phyloP scores from a whole-genome alignment of 2,888 invertebrate species.

The Byasa hedistus region DNA sequence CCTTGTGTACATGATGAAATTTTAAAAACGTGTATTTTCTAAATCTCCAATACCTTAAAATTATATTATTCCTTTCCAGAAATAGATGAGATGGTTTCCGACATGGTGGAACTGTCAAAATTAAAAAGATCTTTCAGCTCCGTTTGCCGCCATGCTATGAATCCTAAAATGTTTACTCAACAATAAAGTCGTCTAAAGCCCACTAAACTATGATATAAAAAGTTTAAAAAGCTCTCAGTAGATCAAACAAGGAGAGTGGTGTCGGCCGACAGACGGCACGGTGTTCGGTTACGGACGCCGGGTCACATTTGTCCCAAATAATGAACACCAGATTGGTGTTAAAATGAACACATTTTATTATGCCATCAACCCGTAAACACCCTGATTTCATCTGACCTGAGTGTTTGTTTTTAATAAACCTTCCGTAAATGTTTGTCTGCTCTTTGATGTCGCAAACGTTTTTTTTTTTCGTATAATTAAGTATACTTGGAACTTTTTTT shows the following conservation, averaged over 20 bases:
- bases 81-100: slow-evolving; percentile 39
- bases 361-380: slow-evolving; percentile 70
- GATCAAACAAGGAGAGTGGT: slow-evolving; percentile 77
- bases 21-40: too few relatives aligned
- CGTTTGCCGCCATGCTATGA: slow-evolving; percentile 49
- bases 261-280: slow-evolving; percentile 68
- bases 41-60: too few relatives aligned
- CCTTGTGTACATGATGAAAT: too few relatives aligned
- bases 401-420: slow-evolving; percentile 72
- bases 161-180: slow-evolving; percentile 70
- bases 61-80: slow-evolving; percentile 25
- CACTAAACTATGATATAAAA: slow-evolving; percentile 77
- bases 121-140: slow-evolving; percentile 49
- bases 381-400: slow-evolving; percentile 46
- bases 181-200: slow-evolving; percentile 74
- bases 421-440: slow-evolving; percentile 58
- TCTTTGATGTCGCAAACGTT: slow-evolving; percentile 55
- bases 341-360: slow-evolving; percentile 77
- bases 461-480: slow-evolving; percentile 37
- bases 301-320: slow-evolving; percentile 77
- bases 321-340: slow-evolving; percentile 79
- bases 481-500: slow-evolving; percentile 38
- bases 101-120: slow-evolving; percentile 34
- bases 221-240: slow-evolving; percentile 79
- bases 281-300: slow-evolving; percentile 67